phyloP scores from a whole-genome alignment of 2,888 invertebrate genomes.

The Cyrtodaria siliqua region DNA sequence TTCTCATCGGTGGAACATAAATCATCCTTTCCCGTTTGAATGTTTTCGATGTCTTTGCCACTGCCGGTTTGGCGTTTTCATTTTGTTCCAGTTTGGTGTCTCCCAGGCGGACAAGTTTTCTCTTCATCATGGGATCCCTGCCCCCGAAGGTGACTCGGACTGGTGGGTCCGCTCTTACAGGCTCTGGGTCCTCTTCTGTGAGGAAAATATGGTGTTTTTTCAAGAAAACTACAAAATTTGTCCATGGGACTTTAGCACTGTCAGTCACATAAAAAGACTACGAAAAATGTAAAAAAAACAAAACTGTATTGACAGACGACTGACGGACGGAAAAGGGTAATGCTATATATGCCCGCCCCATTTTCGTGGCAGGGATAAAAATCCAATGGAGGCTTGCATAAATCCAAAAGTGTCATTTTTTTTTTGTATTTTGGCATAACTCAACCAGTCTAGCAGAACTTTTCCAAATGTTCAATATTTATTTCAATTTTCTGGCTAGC shows the following conservation, averaged over 20 bases:
- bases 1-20: constrained; percentile 57
- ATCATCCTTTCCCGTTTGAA: constrained; percentile 49
- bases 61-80: constrained; percentile 39
- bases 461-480: no score
- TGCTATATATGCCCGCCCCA: no score
- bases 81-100: constrained; percentile 26
- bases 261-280: no score
- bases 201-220: neutral
- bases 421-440: no score
- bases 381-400: no score
- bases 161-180: constrained; percentile 25
- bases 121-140: constrained; percentile 16
- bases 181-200: constrained; percentile 9
- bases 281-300: neutral
- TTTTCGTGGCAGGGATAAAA: no score
- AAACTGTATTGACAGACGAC: no score
- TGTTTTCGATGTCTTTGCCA: constrained; percentile 7
- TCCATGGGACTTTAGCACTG: neutral
- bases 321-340: no score
- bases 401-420: no score
- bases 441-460: no score
- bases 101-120: constrained; percentile 32
- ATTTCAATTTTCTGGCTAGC: no score
- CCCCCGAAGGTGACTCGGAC: constrained; percentile 50
- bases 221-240: neutral